phyloP scores from a whole-genome alignment of 2,888 invertebrate genomes.

The Thera obeliscata region DNA sequence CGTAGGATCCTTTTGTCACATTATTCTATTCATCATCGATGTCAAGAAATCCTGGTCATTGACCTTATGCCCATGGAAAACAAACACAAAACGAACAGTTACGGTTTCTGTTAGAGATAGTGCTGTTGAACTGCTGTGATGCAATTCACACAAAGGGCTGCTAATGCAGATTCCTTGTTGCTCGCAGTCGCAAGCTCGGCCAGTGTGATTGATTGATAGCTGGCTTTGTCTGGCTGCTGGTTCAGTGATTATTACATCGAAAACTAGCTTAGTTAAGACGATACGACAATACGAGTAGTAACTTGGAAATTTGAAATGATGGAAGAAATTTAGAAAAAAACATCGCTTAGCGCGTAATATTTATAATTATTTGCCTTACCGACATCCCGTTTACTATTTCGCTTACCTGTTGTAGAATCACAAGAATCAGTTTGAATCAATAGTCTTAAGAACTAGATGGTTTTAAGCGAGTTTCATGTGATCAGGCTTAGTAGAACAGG shows the following conservation, averaged over 20 bases:
- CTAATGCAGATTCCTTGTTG: conserved; percentile 38
- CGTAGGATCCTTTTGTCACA: neutral
- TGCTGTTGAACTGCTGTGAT: conserved; percentile 9
- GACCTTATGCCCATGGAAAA: neutral
- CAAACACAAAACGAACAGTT: neutral
- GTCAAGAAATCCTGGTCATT: neutral
- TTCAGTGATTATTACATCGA: conserved; percentile 7
- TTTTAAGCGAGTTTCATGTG: too few species aligned
- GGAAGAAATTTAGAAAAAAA: neutral
- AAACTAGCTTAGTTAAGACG: neutral
- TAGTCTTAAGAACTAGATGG: too few species aligned
- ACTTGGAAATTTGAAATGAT: neutral
- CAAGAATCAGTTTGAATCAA: too few species aligned
- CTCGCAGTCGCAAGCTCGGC: conserved; percentile 10
- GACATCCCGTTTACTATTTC: too few species aligned
- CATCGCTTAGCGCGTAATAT: too few species aligned
- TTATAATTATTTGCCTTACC: too few species aligned
- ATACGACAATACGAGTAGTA: neutral
- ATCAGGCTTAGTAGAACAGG: too few species aligned
- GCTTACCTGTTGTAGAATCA: too few species aligned
- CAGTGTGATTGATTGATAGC: conserved; percentile 22
- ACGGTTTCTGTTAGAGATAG: conserved; percentile 7
- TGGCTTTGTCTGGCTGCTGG: conserved; percentile 12
- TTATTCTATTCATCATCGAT: neutral
- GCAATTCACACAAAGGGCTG: conserved; percentile 32